These are phyloP conservation scores for Arenaria interpres DNA, from an alignment of 2,113 vertebrate genomes.

Conservation along the genomic window DNA sequence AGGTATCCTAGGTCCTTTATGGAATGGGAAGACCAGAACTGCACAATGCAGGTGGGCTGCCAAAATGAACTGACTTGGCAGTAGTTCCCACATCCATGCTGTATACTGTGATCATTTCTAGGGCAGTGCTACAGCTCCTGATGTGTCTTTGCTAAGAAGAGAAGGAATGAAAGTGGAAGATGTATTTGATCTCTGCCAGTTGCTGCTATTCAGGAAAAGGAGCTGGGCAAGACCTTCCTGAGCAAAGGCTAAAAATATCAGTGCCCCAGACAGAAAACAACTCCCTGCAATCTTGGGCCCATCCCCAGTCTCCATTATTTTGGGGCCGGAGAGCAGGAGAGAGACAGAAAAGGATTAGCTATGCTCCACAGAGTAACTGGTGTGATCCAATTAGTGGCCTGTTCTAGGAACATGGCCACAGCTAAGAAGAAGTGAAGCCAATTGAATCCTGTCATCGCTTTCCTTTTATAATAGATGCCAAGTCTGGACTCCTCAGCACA, in stretches of 20 bases:
- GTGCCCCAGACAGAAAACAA: background rate
- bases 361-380: background rate
- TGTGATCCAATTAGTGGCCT: constrained; percentile 39
- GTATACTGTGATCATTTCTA: background rate
- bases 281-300: background rate
- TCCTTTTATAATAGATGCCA: background rate
- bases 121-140: background rate
- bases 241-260: constrained; percentile 13
- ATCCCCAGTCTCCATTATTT: background rate
- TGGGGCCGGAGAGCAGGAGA: background rate
- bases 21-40: background rate
- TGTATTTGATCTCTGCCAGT: background rate
- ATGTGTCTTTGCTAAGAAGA: background rate
- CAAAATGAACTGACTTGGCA: background rate
- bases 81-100: background rate
- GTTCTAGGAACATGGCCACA: background rate
- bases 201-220: background rate
- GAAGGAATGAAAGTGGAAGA: background rate
- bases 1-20: background rate
- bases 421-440: constrained; percentile 5
- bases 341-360: constrained; percentile 17
- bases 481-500: constrained; percentile 14
- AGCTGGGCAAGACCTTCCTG: background rate
- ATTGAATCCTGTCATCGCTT: background rate
- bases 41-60: background rate